These are phyloP conservation scores for Hypolimnas misippus DNA, from an alignment of 2,888 invertebrate genomes.

Conservation along the genomic window DNA sequence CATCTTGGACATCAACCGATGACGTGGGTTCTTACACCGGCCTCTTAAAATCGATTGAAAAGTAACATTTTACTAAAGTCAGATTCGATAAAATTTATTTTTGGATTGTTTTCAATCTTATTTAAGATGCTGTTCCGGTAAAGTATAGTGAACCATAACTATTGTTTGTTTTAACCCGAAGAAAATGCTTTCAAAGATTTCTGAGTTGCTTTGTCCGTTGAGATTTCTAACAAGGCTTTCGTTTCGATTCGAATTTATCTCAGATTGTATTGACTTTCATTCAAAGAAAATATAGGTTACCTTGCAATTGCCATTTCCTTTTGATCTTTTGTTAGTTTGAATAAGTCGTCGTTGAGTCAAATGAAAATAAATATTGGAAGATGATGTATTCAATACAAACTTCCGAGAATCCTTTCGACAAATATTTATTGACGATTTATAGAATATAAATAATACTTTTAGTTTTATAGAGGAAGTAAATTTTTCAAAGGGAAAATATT, in stretches of 20 bases:
- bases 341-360: conserved; percentile 27
- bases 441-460: not conserved
- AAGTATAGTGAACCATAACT: conserved; percentile 36
- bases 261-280: conserved; percentile 40
- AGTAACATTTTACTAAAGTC: too few species aligned
- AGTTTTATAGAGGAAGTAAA: not conserved
- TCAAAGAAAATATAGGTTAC: conserved; percentile 43
- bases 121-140: conserved; percentile 26
- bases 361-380: conserved; percentile 25
- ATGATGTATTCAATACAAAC: conserved; percentile 18
- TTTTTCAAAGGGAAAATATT: too few species aligned
- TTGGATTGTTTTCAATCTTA: conserved; percentile 7
- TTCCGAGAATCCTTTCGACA: conserved; percentile 5
- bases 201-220: conserved; percentile 37
- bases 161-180: conserved; percentile 38
- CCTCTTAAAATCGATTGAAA: too few species aligned
- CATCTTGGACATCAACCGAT: too few species aligned
- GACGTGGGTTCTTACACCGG: too few species aligned
- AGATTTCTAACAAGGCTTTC: conserved; percentile 44
- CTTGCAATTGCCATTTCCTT: conserved; percentile 37
- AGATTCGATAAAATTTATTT: too few species aligned
- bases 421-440: conserved; percentile 33
- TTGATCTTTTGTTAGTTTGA: conserved; percentile 37
- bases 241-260: conserved; percentile 44
- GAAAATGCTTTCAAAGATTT: conserved; percentile 38